Conservation (phyloP, 2,113 vertebrate species). For the Pluvianellus socialis region DNA sequence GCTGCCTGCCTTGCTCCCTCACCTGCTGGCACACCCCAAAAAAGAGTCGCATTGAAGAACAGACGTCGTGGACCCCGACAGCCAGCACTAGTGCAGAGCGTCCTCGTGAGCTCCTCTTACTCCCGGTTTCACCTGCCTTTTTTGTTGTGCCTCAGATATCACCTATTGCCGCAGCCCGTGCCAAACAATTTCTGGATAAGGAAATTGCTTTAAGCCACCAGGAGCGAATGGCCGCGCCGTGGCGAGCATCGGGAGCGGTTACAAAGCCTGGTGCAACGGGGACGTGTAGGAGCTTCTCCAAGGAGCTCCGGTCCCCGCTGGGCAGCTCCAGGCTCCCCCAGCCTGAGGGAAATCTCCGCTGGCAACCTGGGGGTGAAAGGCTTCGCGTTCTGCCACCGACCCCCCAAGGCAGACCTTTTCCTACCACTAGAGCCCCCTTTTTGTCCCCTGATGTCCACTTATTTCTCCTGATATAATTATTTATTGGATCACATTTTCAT, state of each 20-base stretch:
- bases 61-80: not conserved
- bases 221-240: accelerated
- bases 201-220: not conserved
- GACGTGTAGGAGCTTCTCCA: accelerated
- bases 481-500: not conserved
- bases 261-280: not conserved
- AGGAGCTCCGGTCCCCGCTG: accelerated
- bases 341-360: not conserved
- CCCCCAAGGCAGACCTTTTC: not conserved
- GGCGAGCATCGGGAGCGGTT: accelerated
- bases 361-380: not conserved
- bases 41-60: not conserved
- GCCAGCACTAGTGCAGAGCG: not conserved
- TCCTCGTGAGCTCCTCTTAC: not conserved
- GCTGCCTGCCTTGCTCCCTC: not conserved
- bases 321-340: not conserved
- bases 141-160: not conserved
- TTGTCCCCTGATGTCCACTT: not conserved
- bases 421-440: not conserved
- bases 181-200: not conserved
- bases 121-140: not conserved
- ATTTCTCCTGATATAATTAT: not conserved
- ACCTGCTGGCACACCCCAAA: not conserved
- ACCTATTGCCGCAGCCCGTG: accelerated
- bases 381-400: not conserved